A percentile compares a stretch with the other conserved stretches of the same genome.
Conservation (phyloP, 2,113 vertebrate genomes). For the Bungarus multicinctus region DNA sequence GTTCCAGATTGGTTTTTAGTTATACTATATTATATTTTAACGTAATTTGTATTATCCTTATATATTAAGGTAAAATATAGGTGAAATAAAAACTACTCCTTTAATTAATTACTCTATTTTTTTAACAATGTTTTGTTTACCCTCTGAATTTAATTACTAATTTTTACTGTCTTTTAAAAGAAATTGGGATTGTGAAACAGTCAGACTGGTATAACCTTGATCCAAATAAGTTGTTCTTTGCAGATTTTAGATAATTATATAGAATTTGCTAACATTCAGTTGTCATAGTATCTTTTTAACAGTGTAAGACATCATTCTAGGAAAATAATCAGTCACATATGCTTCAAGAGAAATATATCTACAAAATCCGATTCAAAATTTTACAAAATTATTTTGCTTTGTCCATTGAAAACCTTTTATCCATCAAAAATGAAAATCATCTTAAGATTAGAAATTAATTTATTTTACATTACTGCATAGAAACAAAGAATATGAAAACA, state of each 20-base stretch:
- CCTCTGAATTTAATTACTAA: neutral
- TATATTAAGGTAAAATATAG: neutral
- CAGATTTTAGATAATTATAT: neutral
- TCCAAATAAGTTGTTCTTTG: neutral
- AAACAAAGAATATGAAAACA: neutral
- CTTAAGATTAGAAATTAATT: neutral
- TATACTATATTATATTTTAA: neutral
- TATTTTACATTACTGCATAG: neutral
- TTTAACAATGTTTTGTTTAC: neutral
- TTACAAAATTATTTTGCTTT: conserved; percentile 17
- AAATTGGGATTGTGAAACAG: neutral
- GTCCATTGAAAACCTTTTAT: neutral
- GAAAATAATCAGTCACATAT: conserved; percentile 21
- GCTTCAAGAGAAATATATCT: neutral
- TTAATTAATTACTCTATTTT: neutral
- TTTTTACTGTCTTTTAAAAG: neutral
- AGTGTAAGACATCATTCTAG: neutral
- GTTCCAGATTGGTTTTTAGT: neutral
- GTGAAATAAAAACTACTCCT: neutral
- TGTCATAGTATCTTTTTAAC: neutral
- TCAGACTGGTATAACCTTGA: neutral
- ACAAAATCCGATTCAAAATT: conserved; percentile 30
- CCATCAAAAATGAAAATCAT: conserved; percentile 1
- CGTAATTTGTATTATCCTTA: neutral
- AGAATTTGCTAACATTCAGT: neutral